These are phyloP conservation scores for Bovichtus variegatus DNA, from an alignment of 2,797 vertebrate genomes.

Conservation along the genomic window DNA sequence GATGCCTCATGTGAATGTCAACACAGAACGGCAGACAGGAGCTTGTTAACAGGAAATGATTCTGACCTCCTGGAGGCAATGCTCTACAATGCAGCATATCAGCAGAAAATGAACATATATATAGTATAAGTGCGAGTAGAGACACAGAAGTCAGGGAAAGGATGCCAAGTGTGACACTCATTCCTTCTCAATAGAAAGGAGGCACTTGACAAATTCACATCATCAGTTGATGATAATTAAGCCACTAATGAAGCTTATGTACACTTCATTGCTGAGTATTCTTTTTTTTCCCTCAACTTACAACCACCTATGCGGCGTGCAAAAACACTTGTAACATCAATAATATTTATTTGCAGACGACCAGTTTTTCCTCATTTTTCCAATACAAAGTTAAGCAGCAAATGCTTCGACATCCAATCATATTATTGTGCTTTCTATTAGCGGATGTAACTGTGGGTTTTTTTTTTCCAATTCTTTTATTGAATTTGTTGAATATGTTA, in stretches of 20 bases:
- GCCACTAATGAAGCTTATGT: background rate
- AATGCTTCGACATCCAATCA: background rate
- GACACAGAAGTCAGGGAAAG: background rate
- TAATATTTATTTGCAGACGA: background rate
- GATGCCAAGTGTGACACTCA: background rate
- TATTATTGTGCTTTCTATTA: background rate
- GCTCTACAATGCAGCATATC: background rate
- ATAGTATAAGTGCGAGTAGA: accelerated
- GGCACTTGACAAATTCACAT: background rate
- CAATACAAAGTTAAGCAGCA: background rate
- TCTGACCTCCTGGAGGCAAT: slow-evolving; percentile 22
- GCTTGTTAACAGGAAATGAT: slow-evolving; percentile 36
- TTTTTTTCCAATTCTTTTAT: background rate
- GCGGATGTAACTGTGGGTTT: background rate
- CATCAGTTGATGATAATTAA: background rate
- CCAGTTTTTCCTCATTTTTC: background rate
- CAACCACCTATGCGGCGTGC: too few species aligned
- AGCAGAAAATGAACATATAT: background rate
- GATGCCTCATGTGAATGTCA: background rate
- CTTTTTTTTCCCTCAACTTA: background rate
- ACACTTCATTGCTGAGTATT: background rate
- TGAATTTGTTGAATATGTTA: background rate
- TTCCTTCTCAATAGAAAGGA: background rate
- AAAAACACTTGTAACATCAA: too few species aligned
- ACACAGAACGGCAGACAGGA: background rate